These are phyloP conservation scores for Spodoptera litura DNA, from an alignment of 1,140 invertebrate species.

Conservation along the genomic window DNA sequence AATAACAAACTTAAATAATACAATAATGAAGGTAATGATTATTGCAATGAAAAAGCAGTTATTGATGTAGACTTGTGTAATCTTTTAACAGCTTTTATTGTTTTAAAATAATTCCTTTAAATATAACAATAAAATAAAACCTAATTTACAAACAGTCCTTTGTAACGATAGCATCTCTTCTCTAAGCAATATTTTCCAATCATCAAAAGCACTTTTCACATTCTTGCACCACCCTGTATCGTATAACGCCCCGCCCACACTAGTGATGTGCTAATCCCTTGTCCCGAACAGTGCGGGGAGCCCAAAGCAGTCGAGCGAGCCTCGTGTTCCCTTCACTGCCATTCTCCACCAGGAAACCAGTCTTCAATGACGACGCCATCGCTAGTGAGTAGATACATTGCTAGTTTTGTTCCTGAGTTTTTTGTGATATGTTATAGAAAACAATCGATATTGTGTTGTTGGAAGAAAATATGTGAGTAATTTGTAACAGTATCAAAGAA, in stretches of 20 bases:
- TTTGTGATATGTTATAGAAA: not conserved
- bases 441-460: not conserved
- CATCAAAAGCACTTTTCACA: not conserved
- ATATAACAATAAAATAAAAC: too few relatives aligned
- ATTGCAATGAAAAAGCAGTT: too few relatives aligned
- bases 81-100: too few relatives aligned
- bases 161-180: not conserved
- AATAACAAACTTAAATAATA: too few relatives aligned
- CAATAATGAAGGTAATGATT: too few relatives aligned
- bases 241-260: not conserved
- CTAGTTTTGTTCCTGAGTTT: constrained; percentile 11
- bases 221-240: not conserved
- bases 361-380: constrained; percentile 82
- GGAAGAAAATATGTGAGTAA: not conserved
- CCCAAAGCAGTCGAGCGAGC: constrained; percentile 90
- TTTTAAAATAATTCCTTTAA: too few relatives aligned
- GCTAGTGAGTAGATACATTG: constrained; percentile 70
- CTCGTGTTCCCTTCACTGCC: constrained; percentile 91
- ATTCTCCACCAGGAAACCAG: constrained; percentile 81
- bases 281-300: constrained; percentile 84
- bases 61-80: too few relatives aligned
- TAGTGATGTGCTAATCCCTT: constrained; percentile 46
- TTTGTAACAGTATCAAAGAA: too few relatives aligned
- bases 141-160: too few relatives aligned
- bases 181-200: not conserved